phyloP scores from a whole-genome alignment of 2,797 vertebrate genomes.

The Melanotaenia nigrans region DNA sequence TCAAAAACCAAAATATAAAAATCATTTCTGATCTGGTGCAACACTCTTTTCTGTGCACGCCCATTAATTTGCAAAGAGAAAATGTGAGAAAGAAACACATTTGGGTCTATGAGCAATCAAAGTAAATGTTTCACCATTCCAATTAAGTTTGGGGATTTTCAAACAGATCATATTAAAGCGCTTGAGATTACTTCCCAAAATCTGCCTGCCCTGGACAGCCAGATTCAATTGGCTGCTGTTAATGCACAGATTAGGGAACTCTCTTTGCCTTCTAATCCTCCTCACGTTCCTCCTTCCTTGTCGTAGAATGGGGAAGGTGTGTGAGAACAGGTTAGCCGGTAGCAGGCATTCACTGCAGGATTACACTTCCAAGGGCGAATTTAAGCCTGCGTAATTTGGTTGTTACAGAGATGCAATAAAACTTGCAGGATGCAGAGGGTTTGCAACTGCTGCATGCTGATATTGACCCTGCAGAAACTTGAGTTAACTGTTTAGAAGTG shows the following conservation, averaged over 20 bases:
- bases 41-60: not conserved
- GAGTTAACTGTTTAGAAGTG: not conserved
- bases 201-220: slow-evolving; percentile 53
- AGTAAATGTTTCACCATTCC: slow-evolving; percentile 31
- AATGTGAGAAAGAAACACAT: not conserved
- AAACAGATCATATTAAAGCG: slow-evolving; percentile 46
- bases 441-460: slow-evolving; percentile 9
- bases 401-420: slow-evolving; percentile 51
- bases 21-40: slow-evolving; percentile 19
- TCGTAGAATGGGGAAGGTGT: slow-evolving; percentile 56
- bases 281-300: slow-evolving; percentile 48
- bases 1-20: slow-evolving; percentile 18
- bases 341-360: slow-evolving; percentile 61
- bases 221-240: slow-evolving; percentile 75
- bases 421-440: slow-evolving; percentile 16
- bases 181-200: slow-evolving; percentile 65
- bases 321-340: slow-evolving; percentile 71
- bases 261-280: slow-evolving; percentile 70
- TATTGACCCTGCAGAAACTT: slow-evolving; percentile 2
- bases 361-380: slow-evolving; percentile 64
- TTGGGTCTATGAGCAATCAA: not conserved
- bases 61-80: not conserved
- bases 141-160: slow-evolving; percentile 50
- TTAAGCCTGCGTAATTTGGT: slow-evolving; percentile 61
- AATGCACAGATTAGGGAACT: slow-evolving; percentile 77